Evolutionary conservation across 1,140 invertebrate genomes (phyloP), one percentile per base, ranked within the genome.

Genomic region (Drosophila sturtevanti): DNA sequence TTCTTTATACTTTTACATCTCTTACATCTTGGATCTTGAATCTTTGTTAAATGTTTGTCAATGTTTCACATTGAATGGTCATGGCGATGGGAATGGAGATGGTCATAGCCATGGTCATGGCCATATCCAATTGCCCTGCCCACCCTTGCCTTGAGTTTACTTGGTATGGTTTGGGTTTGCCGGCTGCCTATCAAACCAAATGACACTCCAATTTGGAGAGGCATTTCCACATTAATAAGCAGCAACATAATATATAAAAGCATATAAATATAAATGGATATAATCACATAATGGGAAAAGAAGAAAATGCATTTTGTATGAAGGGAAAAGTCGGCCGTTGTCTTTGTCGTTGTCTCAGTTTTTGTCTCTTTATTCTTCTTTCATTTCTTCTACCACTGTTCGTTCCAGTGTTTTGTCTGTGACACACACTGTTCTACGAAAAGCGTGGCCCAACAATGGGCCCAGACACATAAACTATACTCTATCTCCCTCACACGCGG

Each of bases 211-310:
- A 86, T 86, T 86, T 86, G 72, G 82, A 86, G 82, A 86, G 82
- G 82, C 82, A 86, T 86, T 86, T 86, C 84, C 82, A 86, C 84
- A 87, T 86, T 86, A 86, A 86, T 86, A 87, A 79, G 79, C 82
- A 82, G 63, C 74, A 81, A 77, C 78, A 86, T 75, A 86, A 68
- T 61, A 74, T 54, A 85, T 68, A 81, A 78, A 85, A 71, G 71
- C 81, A 68, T 67, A 68, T 38, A 85, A 85, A 84, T 84, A 84
- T 85, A 80, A 84, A 80, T 85, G 68, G 52, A 51, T 69, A 80
- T 79, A 69, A 66, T 58, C 55, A 72, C 66, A 63, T 65, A 76
- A 75, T 75, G 55, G 55, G 34, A 69, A 27, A 16, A 51, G 55
- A 71, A 72, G 52, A 77, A 68, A 68, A 65, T 70, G 66, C 65